Evolutionary conservation across 2,888 invertebrate genomes (phyloP), one percentile per base, ranked within the genome.

Genomic region (Noctua fimbriata): DNA sequence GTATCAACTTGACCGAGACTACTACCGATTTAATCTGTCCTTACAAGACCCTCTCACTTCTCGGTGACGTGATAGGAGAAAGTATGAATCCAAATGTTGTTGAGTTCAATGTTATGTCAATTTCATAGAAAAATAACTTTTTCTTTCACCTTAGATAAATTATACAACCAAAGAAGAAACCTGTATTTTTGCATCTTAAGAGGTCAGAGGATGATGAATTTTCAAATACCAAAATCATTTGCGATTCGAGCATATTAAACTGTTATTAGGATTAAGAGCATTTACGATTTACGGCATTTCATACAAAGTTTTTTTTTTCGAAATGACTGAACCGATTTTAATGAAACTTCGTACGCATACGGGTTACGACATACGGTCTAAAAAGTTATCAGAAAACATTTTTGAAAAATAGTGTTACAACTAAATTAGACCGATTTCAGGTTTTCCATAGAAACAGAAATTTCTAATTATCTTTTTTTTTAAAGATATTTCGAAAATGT

Each of bases 61-160:
- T n/a, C n/a, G n/a, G 6, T 52, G n/a, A 7, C 18, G 63, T 32
- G 55, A 69, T 69, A 55, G 69, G 63, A 55, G 80, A 81, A 82
- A 76, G 82, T 82, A 5, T 9, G 21, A 47, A 63, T n/a, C 52
- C 18, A 24, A 36, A 69, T 44, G 24, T 18, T n/a, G 3, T n/a
- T 2, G 16, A 71, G 12, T 41, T n/a, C 41, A 63, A 80, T 60
- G 24, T 41, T 6, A n/a, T 28, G 18, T 67, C 3, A 77, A 49
- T 41, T 49, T 74, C 6, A 21, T 52, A 41, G 1, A 41, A 49
- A 28, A 14, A 12, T 28, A 5, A 77, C 28, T 28, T 76, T 77
- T 41, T 65, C 52, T 32, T 52, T 65, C 52, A 21, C 1, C 7
- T 28, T 65, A 36, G 2, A 36, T 0, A 65, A 65, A 36, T 65